Base-by-base conservation (phyloP, 2,888 invertebrate genomes). In the Epiblema foenella region DNA sequence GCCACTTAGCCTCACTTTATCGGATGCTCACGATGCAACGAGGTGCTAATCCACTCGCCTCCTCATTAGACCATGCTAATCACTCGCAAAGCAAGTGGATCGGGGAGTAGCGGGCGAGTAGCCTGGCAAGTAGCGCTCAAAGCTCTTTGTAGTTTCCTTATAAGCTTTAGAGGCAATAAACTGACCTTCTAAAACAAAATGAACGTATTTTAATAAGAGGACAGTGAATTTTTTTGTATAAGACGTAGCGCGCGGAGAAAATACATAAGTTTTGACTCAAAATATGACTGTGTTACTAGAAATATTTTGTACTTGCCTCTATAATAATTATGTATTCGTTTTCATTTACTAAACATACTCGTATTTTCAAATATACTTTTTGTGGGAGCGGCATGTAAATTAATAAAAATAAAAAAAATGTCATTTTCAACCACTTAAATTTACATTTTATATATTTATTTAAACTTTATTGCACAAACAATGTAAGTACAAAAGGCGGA, bases 11-110 rank as follows among this genome's bases (percentile, higher is more conserved):
- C 74, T 75, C 75, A 67, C 57, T 74, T 75, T 76, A 79, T 79
- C 77, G 70, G 67, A 72, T 42, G 65, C 72, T 79, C 79, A 77
- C 79, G 78, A 79, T 75, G 76, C 77, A 79, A 82, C 76, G 73
- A 82, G 83, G 82, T 81, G 82, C 80, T 83, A 83, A 83, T 79
- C 81, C 79, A 82, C 82, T 82, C 75, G 75, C 76, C 75, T 67
- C 70, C 73, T 77, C 75, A 79, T 85, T 87, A 82, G 81, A 84
- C 77, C 79, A 81, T 79, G 87, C 86, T 87, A 87, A 87, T 87
- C 81, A 84, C 74, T 75, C 72, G 79, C 84, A 85, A 87, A 84
- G 86, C 81, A 78, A 86, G 84, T 82, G 80, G 77, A 74, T 76
- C 73, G 64, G 69, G 72, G 73, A 73, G 76, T 62, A 69, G 63